phyloP scores from a whole-genome alignment of 35 echinoderm and acorn worm species.

The Acanthaster planci region DNA sequence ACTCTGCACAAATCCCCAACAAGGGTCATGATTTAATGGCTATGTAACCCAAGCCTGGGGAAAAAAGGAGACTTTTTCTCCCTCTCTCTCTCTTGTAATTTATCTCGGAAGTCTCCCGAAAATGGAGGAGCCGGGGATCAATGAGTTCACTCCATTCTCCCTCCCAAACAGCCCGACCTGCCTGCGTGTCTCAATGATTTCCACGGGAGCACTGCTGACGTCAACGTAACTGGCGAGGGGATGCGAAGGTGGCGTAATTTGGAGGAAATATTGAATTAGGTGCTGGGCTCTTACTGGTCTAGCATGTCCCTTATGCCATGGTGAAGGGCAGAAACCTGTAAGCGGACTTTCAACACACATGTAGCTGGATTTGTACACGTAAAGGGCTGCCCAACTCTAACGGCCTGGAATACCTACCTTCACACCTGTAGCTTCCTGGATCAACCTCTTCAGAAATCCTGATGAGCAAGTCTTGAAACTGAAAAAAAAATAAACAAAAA shows the following conservation, averaged over 20 bases:
- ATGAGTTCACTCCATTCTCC: constrained; percentile 7
- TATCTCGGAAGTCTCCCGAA: constrained; percentile 23
- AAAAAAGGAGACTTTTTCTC: not conserved
- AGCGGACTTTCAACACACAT: no score
- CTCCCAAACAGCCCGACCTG: not conserved
- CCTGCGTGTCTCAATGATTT: not conserved
- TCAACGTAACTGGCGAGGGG: not conserved
- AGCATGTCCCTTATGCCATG: not conserved
- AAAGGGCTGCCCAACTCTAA: no score
- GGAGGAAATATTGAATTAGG: constrained; percentile 23
- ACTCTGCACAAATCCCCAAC: not conserved
- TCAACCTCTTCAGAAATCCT: no score
- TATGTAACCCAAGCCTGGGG: constrained; percentile 19
- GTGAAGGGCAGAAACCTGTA: not conserved
- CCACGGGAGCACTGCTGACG: not conserved
- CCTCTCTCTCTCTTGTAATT: not conserved
- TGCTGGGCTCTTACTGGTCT: not conserved
- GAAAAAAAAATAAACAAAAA: no score
- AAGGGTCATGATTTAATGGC: constrained; percentile 14
- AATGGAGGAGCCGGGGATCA: constrained; percentile 5
- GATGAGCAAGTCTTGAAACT: no score
- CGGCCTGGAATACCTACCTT: no score
- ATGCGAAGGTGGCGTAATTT: not conserved
- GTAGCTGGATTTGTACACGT: no score
- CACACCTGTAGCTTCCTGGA: no score